phyloP scores from a whole-genome alignment of 2,113 vertebrate species.

The Papio anubis region DNA sequence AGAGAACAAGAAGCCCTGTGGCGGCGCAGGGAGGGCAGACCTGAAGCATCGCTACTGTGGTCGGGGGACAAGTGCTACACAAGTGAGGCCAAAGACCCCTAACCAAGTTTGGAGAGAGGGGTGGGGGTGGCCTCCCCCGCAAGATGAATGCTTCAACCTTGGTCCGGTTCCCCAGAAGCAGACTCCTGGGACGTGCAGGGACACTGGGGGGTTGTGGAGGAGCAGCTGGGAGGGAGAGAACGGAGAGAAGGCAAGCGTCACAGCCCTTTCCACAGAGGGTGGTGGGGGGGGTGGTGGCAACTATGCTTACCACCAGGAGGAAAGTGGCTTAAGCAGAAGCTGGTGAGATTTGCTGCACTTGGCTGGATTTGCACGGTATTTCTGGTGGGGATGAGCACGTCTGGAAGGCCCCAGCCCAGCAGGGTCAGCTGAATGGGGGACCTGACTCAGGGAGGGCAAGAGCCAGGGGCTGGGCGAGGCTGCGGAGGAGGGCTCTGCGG shows the following conservation, averaged over 20 bases:
- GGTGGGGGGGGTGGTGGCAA: not conserved
- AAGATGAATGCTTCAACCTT: not conserved
- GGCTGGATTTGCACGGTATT: not conserved
- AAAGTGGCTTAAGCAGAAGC: not conserved
- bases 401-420: not conserved
- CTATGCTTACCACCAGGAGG: too few species aligned
- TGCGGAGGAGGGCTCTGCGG: fast-evolving
- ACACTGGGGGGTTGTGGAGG: too few species aligned
- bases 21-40: not conserved
- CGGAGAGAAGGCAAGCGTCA: not conserved
- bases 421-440: not conserved
- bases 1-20: not conserved
- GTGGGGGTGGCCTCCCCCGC: not conserved
- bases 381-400: not conserved
- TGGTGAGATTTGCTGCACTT: fast-evolving
- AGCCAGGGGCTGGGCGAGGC: not conserved
- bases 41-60: not conserved
- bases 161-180: not conserved
- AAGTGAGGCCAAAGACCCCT: not conserved
- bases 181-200: not conserved
- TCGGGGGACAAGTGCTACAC: fast-evolving
- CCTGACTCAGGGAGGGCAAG: not conserved
- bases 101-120: not conserved
- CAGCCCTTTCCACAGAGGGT: not conserved
- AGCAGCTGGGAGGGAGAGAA: not conserved